Evolutionary conservation across 2,888 invertebrate species (phyloP), one percentile per base, ranked within the genome.

Genomic region (Colletes collaris): DNA sequence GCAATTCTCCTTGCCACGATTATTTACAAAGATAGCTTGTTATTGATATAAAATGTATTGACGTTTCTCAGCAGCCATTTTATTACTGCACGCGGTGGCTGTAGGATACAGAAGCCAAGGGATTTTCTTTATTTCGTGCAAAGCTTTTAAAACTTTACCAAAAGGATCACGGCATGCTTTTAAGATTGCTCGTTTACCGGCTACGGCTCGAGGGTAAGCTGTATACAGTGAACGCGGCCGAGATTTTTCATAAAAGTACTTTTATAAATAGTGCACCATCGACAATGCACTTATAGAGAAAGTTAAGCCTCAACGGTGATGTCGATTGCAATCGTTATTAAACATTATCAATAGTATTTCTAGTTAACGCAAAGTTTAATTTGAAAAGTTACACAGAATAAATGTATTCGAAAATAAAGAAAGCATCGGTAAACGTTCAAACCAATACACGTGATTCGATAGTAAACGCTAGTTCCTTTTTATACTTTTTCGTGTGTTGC

Each of bases 41-140:
- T 84, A 84, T 87, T 86, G 88, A 89, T 89, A 86, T 81, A 88
- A 89, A 87, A 89, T 88, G 91, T 92, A 92, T 92, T 92, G 92
- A 92, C 92, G 92, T 92, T 92, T 92, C 88, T 82, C 89, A 87
- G 89, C 90, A 88, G 91, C 92, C 92, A 92, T 92, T 91, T 91
- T 90, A 88, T 85, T 85, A 88, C 86, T 86, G 84, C 79, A 84
- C 85, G 87, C 88, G 83, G 86, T 76, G 81, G 76, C 76, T 85
- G 72, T 76, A 50, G 78, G 70, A 49, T 68, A 79, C 62, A 56
- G 56, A 59, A 46, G 19, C 27, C 52, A 46, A 62, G 16, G 53
- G 10, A 50, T 63, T 19, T 37, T 56, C 44, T 63, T 70, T 65
- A 68, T 64, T 35, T 58, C 50, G 40, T 8, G 13, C 0, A 50